Evolutionary conservation across 2,888 invertebrate species (phyloP), one percentile per base, ranked within the genome.

Genomic region (Amblyjoppa fuscipennis): DNA sequence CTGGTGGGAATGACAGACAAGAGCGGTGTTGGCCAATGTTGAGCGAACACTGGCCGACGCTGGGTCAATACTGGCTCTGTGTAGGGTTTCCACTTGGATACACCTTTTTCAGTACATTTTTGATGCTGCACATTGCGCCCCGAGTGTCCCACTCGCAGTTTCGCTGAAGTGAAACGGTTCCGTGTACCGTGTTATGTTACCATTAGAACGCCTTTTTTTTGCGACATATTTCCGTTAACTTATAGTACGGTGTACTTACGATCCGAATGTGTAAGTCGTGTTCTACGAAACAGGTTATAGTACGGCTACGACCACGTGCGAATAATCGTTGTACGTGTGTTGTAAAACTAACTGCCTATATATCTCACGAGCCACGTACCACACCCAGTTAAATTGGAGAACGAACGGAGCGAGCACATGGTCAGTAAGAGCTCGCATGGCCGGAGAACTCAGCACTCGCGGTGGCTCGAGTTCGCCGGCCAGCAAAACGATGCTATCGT

Each of bases 401-500:
- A 49, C 41, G 71, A 59, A 70, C 34, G 78, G 20, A 59, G 59
- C 45, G 16, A 83, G 66, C 64, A 64, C 81, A 76, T 69, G 82
- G 51, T 59, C 68, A 75, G 34, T 49, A 38, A 64, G 28, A 28
- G 59, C 64, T 31, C 64, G 70, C 78, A 76, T 61, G 79, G 28
- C 61, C 66, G 81, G 49, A 34, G 70, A 16, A 28, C 20, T 41
- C 69, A 20, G 69, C 53, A 78, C 31, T 81, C 38, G 41, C 41
- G 71, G 49, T 25, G 59, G 51, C 56, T 34, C 70, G 71, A 51
- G 83, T 75, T 71, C 59, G 69, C 79, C 49, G 76, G 68, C 73
- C 74, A 66, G 84, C 70, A 71, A 53, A 75, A 86, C 78, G 87
- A 88, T 88, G 51, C 79, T 87, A 88, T 88, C 88, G 81, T 85